Evolutionary conservation across 2,888 invertebrate genomes (phyloP).

Genomic region (Lithophane ornitopus): DNA sequence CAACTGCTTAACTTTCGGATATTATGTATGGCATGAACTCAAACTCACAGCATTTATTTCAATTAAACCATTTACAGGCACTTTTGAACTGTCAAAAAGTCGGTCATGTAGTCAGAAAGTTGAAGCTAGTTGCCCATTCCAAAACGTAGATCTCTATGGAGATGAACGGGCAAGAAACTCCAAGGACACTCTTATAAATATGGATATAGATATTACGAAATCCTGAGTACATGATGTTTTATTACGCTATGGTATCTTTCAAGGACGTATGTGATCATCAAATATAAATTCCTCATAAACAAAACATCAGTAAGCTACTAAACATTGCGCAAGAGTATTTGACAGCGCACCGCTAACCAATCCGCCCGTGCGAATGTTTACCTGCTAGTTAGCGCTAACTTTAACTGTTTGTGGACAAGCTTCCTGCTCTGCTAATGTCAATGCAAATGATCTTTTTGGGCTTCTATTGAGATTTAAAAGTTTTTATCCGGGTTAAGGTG

Average conservation of each 20-base stretch:
- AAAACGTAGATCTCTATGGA: no score
- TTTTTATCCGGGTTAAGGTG: no score
- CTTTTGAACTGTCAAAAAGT: no score
- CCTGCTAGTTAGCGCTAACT: slow-evolving; percentile 13
- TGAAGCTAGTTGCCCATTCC: no score
- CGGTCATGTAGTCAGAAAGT: no score
- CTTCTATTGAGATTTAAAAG: background rate
- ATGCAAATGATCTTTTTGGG: background rate
- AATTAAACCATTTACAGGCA: no score
- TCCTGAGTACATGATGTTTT: background rate
- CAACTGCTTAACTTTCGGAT: no score
- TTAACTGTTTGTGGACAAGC: slow-evolving; percentile 12
- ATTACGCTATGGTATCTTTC: background rate
- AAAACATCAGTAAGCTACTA: slow-evolving; percentile 3
- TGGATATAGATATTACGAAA: no score
- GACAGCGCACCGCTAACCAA: slow-evolving; percentile 42
- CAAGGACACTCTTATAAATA: no score
- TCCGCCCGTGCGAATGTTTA: slow-evolving; percentile 42
- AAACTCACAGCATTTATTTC: no score
- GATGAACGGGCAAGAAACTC: no score
- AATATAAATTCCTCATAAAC: slow-evolving; percentile 3
- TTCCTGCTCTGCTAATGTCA: slow-evolving; percentile 33
- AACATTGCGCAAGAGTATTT: slow-evolving; percentile 33
- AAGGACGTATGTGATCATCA: slow-evolving; percentile 25
- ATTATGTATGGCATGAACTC: no score